Evolutionary conservation across 1,140 invertebrate species (phyloP).

Genomic region (Drosophila sucinea): DNA sequence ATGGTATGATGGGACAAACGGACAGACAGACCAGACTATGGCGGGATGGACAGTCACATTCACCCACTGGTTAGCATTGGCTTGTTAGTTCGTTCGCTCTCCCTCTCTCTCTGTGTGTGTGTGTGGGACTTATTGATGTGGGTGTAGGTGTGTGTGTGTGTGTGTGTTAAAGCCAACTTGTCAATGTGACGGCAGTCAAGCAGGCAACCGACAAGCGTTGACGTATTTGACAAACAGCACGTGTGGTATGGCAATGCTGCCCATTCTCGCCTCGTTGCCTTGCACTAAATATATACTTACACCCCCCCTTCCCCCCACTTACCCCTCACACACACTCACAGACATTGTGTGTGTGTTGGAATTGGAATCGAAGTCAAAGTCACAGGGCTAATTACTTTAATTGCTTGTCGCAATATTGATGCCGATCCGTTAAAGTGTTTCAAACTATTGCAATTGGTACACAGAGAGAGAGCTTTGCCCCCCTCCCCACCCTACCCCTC

Average conservation of each 20-base stretch:
- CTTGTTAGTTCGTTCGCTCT: conserved; percentile 41
- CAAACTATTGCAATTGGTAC: conserved; percentile 32
- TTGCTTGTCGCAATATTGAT: conserved; percentile 58
- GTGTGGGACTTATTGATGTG: conserved; percentile 12
- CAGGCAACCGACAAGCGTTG: conserved; percentile 76
- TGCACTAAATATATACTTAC: background rate
- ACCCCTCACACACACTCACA: background rate
- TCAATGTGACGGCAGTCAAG: conserved; percentile 72
- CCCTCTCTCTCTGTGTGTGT: background rate
- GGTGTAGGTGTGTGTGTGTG: conserved; percentile 25
- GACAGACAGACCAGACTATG: too few species aligned
- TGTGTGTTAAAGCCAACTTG: conserved; percentile 73
- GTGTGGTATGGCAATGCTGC: conserved; percentile 25
- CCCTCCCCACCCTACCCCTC: too few species aligned
- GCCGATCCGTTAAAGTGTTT: conserved; percentile 47
- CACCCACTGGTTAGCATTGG: conserved; percentile 40
- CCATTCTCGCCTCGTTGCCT: conserved; percentile 19
- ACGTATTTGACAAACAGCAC: conserved; percentile 76
- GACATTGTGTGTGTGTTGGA: background rate
- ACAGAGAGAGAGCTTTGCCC: background rate
- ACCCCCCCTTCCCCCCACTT: too few species aligned
- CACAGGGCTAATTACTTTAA: conserved; percentile 76
- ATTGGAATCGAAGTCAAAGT: conserved; percentile 7
- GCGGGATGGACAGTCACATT: conserved; percentile 32
- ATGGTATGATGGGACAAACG: background rate